Percentiles rank a stretch among this genome's conserved stretches.
phyloP scores from a whole-genome alignment of 2,888 invertebrate genomes.

The Itoplectis maculator region DNA sequence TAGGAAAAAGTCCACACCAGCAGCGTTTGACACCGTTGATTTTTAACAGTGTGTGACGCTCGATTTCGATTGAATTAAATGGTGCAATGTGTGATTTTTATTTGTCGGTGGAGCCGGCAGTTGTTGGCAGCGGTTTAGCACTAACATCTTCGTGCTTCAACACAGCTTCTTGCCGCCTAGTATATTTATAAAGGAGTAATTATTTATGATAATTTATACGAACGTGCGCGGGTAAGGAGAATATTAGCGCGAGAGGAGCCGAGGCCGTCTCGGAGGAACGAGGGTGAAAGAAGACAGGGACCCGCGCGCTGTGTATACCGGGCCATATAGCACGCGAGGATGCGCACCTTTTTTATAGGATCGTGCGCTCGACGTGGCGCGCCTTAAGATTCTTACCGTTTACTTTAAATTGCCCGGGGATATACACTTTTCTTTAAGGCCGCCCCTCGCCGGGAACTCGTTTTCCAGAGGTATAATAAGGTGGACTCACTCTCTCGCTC shows the following conservation, averaged over 20 bases:
- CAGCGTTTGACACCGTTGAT: too few species aligned
- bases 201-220: constrained; percentile 70
- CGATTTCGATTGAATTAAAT: too few species aligned
- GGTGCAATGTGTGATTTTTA: too few species aligned
- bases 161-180: constrained; percentile 49
- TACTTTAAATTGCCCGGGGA: constrained; percentile 65
- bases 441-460: constrained; percentile 40
- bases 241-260: constrained; percentile 48
- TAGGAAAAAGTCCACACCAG: too few species aligned
- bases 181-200: constrained; percentile 62
- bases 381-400: constrained; percentile 65
- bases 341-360: constrained; percentile 58
- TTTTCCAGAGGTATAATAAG: constrained; percentile 45
- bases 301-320: background rate
- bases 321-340: constrained; percentile 33
- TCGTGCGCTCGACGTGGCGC: constrained; percentile 64
- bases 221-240: constrained; percentile 49
- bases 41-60: too few species aligned
- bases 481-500: constrained; percentile 11
- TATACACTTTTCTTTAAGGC: constrained; percentile 49
- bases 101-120: too few species aligned
- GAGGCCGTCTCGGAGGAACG: constrained; percentile 31
- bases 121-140: background rate
- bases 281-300: constrained; percentile 26
- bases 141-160: constrained; percentile 12